Base-by-base conservation (phyloP, 1,140 invertebrate genomes). In the Drosophila elegans region DNA sequence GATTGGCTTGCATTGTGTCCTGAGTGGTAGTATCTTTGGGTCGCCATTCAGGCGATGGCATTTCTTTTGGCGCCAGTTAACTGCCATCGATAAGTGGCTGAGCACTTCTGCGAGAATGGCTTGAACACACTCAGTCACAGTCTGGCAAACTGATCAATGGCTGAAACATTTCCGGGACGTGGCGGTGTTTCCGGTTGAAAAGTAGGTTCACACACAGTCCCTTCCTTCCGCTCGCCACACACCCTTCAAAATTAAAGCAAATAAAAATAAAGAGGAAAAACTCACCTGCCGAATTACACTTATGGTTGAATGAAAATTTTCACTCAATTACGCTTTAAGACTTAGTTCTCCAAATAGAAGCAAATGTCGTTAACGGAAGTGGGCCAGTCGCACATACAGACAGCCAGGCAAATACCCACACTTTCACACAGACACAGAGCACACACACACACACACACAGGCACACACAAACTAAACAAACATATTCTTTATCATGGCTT, bases 311-410 rank as follows among this genome's bases (percentile, higher is more conserved):
- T 91, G 88, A 89, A 90, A 91, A 84, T 91, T 48, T 91, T 91
- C 88, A 79, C 88, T 91, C 88, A 91, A 91, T 91, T 91, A 91
- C 80, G 64, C 83, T 91, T 89, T 84, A 91, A 89, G 83, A 80
- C 89, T 91, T 89, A 91, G 91, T 91, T 89, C 77, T 78, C 76
- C 46, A 83, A 83, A 83, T 80, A 88, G 80, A 69, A 77, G 76
- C 52, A 73, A 80, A 79, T 83, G 66, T 76, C 66, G 78, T 88
- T 86, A 78, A 74, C 81, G 67, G 77, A 84, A 80, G 73, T 80
- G 80, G 81, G 45, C 56, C 80, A 83, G 44, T 39, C 44, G 38
- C 21, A 53, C 36, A 36, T 48, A 74, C 60, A 29, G 27, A 71
- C 25, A 59, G n/a, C 13, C 34, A 48, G 12, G 32, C 44, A 13